Evolutionary conservation across 2,797 vertebrate genomes (phyloP).

Genomic region (Sparus aurata): DNA sequence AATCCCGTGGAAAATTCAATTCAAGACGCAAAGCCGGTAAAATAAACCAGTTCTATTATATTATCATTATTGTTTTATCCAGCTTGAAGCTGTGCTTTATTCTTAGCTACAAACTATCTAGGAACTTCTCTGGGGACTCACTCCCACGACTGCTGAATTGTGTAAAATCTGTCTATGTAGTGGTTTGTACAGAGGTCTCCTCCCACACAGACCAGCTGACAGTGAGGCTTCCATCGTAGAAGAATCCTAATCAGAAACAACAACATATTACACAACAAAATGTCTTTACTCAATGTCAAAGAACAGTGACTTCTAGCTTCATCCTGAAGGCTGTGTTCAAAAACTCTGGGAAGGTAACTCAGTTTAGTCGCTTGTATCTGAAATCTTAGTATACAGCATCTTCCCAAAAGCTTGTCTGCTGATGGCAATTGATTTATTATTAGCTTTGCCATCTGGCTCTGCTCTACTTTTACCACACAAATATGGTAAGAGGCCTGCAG

Average conservation of each 20-base stretch:
- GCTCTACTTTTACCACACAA: not conserved
- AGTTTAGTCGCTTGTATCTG: conserved; percentile 13
- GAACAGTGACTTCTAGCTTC: conserved; percentile 8
- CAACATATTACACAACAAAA: conserved; percentile 28
- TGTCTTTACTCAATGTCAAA: conserved; percentile 16
- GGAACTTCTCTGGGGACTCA: not conserved
- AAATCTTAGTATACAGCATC: not conserved
- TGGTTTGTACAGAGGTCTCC: conserved; percentile 3
- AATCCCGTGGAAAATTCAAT: not conserved
- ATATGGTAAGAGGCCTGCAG: not conserved
- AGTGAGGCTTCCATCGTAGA: conserved; percentile 8
- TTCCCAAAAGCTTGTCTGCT: not conserved
- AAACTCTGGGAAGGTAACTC: not conserved
- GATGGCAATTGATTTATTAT: conserved; percentile 10
- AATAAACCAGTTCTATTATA: not conserved
- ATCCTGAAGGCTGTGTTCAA: not conserved
- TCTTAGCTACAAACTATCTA: conserved; percentile 6
- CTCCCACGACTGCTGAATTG: not conserved
- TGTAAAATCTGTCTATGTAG: conserved; percentile 2
- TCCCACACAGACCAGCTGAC: conserved; percentile 18
- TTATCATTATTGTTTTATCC: not conserved
- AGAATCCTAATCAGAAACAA: conserved; percentile 33
- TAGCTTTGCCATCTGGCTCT: not conserved
- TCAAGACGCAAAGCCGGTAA: not conserved
- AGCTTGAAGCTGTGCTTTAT: not conserved